Evolutionary conservation across 2,797 vertebrate genomes (phyloP), one percentile per base, ranked within the genome.

Genomic region (Callimico goeldii): DNA sequence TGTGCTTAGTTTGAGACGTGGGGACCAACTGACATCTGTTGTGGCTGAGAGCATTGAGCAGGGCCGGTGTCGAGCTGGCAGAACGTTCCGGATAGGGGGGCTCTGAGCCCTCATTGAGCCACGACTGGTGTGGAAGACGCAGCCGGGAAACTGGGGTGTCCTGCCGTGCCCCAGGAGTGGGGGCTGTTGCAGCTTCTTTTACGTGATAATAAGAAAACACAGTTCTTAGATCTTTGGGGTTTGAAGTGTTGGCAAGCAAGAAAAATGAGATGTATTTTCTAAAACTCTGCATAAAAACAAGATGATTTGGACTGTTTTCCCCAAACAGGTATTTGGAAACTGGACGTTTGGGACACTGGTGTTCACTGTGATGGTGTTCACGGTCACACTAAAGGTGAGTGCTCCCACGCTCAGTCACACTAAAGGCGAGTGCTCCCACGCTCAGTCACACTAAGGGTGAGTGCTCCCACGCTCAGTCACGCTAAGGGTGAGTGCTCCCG

Each of bases 311-410:
- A n/a, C 58, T 15, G 7, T 98, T 96, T 96, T 98, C 93, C 88
- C 90, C n/a, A 9, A 79, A 58, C 97, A 99, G 99, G 99, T 99
- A 98, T 99, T 99, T 99, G 99, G 99, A 97, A 99, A 99, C 97
- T 99, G 99, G 99, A 99, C 99, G 1, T 99, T 99, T 82, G 99
- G 99, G 93, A 99, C 99, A 0, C 98, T 99, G 97, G 99, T 99
- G 95, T 99, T 99, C 98, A 99, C 99, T 22, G 99, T 99, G 94
- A 98, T 99, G 28, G 99, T 99, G 87, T 99, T 99, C 98, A 99
- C 99, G 0, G 99, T 99, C 97, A 99, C 99, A 2, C 98, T 99
- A 86, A 99, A 99, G 99, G 99, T 99, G 98, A 96, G 58, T 19
- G n/a, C 5, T 52, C 15, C 64, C 93, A 12, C 26, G 1, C 58